Conservation (phyloP, 1,140 invertebrate genomes). For the Dreissena polymorpha region DNA sequence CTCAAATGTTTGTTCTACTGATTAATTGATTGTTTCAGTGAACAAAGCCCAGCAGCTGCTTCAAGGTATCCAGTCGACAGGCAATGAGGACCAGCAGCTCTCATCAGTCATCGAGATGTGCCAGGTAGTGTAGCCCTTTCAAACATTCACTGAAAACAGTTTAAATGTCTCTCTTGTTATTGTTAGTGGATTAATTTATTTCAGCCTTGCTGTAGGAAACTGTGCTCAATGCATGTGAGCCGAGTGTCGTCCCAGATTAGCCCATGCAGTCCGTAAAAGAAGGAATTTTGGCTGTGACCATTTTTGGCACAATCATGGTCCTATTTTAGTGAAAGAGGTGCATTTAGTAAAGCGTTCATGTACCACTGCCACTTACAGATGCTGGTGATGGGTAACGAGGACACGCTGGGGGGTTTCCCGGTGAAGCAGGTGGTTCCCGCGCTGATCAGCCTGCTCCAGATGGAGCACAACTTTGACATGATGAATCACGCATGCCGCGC, state of each 20-base stretch:
- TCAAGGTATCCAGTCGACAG: constrained; percentile 94
- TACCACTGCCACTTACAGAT: constrained; percentile 84
- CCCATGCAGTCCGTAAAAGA: too few species aligned
- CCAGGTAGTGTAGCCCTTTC: constrained; percentile 68
- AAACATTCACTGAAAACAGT: too few species aligned
- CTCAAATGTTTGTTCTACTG: neutral
- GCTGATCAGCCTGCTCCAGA: constrained; percentile 82
- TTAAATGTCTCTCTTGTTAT: too few species aligned
- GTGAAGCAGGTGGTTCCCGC: constrained; percentile 98
- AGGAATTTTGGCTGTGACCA: too few species aligned
- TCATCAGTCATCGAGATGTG: constrained; percentile 99
- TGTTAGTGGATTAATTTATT: too few species aligned
- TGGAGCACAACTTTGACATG: constrained; percentile 98
- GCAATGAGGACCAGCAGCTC: constrained; percentile 97
- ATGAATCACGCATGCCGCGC: constrained; percentile 99
- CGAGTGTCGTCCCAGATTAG: too few species aligned
- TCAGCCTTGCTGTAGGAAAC: too few species aligned
- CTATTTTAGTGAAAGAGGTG: too few species aligned
- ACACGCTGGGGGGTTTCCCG: constrained; percentile 98
- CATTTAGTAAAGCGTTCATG: too few species aligned
- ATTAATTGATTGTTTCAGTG: constrained; percentile 81
- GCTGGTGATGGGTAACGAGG: constrained; percentile 99
- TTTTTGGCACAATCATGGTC: too few species aligned
- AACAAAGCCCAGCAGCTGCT: constrained; percentile 97
- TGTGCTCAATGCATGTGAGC: too few species aligned